Evolutionary conservation across 2,888 invertebrate species (phyloP).

Genomic region (Cybosia mesomella): DNA sequence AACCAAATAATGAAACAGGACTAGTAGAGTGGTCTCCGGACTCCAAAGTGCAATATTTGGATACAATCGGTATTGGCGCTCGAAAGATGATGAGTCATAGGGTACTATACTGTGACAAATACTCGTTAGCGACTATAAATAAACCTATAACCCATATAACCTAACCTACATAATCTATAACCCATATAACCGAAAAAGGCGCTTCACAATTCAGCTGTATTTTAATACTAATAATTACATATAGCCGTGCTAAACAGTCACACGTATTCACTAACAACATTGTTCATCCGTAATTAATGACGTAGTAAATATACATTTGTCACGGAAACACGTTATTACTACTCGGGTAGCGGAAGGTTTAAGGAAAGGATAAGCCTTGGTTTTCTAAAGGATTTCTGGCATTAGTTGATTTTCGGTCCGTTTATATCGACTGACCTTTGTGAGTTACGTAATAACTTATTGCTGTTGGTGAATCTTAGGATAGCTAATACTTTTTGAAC

Average conservation of each 20-base stretch:
- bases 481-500: not conserved
- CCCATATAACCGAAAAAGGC: not conserved
- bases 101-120: no score
- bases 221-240: not conserved
- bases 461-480: not conserved
- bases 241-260: not conserved
- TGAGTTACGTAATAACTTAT: not conserved
- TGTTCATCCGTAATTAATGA: slow-evolving; percentile 46
- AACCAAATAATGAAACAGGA: no score
- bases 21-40: no score
- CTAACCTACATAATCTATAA: no score
- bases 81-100: no score
- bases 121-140: no score
- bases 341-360: slow-evolving; percentile 36
- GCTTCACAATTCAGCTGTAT: not conserved
- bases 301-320: slow-evolving; percentile 47
- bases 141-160: no score
- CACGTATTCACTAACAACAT: slow-evolving; percentile 22
- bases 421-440: slow-evolving; percentile 14
- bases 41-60: no score
- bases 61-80: no score
- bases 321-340: slow-evolving; percentile 41
- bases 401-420: slow-evolving; percentile 17
- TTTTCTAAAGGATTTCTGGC: slow-evolving; percentile 45
- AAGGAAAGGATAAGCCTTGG: slow-evolving; percentile 36